Conservation (phyloP, 2,888 invertebrate species). For the Lasioglossum oenotherae region DNA sequence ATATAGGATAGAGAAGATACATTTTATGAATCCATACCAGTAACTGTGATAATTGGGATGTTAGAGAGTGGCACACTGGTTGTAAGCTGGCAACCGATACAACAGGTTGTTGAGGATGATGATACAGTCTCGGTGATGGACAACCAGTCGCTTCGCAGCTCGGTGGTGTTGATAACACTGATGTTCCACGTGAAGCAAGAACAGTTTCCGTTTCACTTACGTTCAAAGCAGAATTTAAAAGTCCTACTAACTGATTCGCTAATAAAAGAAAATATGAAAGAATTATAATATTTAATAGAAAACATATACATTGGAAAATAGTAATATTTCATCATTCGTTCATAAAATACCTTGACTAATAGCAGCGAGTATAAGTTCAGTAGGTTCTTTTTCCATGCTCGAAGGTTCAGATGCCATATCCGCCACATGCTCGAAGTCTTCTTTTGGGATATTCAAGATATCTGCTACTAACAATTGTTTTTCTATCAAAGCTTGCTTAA, state of each 20-base stretch:
- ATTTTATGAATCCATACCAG: slow-evolving; percentile 35
- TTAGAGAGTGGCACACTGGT: slow-evolving; percentile 88
- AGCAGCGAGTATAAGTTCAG: slow-evolving; percentile 89
- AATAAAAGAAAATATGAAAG: slow-evolving; percentile 36
- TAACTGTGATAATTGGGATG: slow-evolving; percentile 89
- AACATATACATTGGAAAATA: neutral
- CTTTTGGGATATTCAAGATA: slow-evolving; percentile 90
- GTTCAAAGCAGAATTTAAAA: slow-evolving; percentile 86
- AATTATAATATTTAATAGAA: neutral
- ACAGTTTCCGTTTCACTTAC: slow-evolving; percentile 87
- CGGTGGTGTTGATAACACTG: slow-evolving; percentile 79
- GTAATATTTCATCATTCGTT: neutral
- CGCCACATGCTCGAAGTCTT: slow-evolving; percentile 89
- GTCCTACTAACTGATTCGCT: slow-evolving; percentile 86
- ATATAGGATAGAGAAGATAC: neutral
- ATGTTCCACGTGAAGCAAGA: slow-evolving; percentile 84
- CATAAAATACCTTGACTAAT: slow-evolving; percentile 87
- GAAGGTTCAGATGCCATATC: slow-evolving; percentile 88
- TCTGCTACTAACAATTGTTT: slow-evolving; percentile 91
- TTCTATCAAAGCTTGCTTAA: slow-evolving; percentile 89
- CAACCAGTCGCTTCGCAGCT: slow-evolving; percentile 82
- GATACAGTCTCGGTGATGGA: slow-evolving; percentile 83
- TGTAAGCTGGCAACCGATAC: slow-evolving; percentile 88
- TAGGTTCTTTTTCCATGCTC: slow-evolving; percentile 86
- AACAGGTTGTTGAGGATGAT: slow-evolving; percentile 84